A percentile compares a stretch with the other conserved stretches of the same genome.
phyloP scores from a whole-genome alignment of 2,888 invertebrate species.

The Pemphredon lugubris region DNA sequence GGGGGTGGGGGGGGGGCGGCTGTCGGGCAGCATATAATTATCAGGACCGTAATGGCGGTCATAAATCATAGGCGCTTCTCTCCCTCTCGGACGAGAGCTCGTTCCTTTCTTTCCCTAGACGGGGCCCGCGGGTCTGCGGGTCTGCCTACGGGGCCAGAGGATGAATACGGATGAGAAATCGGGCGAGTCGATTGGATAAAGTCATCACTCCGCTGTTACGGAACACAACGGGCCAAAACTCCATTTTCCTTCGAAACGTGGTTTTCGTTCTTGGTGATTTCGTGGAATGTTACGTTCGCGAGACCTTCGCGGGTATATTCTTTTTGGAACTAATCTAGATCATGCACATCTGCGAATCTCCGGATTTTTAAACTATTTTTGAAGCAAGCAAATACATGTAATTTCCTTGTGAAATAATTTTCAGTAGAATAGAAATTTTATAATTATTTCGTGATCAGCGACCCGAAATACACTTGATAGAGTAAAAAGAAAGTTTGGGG shows the following conservation, averaged over 20 bases:
- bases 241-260: slow-evolving; percentile 57
- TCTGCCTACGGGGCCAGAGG: slow-evolving; percentile 75
- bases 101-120: slow-evolving; percentile 64
- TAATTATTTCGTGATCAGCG: no score
- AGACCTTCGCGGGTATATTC: neutral
- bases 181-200: slow-evolving; percentile 79
- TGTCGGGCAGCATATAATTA: slow-evolving; percentile 80
- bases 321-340: no score
- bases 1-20: slow-evolving; percentile 78
- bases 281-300: neutral
- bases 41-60: slow-evolving; percentile 78
- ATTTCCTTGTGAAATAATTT: no score
- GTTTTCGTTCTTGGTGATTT: slow-evolving; percentile 7
- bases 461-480: no score
- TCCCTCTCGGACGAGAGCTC: slow-evolving; percentile 64
- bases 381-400: no score
- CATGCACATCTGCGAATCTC: no score
- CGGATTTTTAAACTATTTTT: no score
- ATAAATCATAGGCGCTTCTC: slow-evolving; percentile 81
- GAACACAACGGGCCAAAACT: slow-evolving; percentile 47
- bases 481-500: no score
- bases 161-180: slow-evolving; percentile 78
- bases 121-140: slow-evolving; percentile 62
- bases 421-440: no score
- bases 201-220: slow-evolving; percentile 68